Evolutionary conservation across 1,140 invertebrate species (phyloP), one percentile per base, ranked within the genome.

Genomic region (Phymorhynchus buccinoides): DNA sequence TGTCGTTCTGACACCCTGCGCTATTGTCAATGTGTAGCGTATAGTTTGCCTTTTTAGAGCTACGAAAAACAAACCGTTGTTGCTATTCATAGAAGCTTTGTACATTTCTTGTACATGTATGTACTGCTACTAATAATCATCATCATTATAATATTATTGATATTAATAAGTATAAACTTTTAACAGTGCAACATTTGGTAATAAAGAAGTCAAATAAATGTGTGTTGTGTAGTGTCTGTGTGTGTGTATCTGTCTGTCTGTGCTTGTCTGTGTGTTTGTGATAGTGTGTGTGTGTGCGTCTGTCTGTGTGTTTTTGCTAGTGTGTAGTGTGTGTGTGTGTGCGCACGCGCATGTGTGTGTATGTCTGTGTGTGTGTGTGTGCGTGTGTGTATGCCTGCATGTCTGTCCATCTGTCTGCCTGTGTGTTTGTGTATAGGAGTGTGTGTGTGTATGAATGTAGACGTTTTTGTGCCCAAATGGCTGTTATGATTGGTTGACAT

Each of bases 61-160:
- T 9, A 27, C 39, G 39, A 37, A 75, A 37, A 37, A 6, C 16
- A 12, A 4, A 22, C 22, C 14, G 39, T 18, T 78, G 75, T 44
- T 39, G 14, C 41, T 44, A 9, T 68, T 71, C 41, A 35, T 83
- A 83, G 81, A n/a, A 83, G 56, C 66, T 62, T 32, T 83, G 81
- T 83, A 83, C 71, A 83, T 71, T 83, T 56, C 44, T 71, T 83
- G 81, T 83, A 82, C 48, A 83, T 83, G 81, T 83, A 82, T 35
- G 73, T 83, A 71, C 30, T 83, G 44, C 81, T 83, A 41, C 71
- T 71, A 68, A 41, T 78, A 78, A 56, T 42, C 66, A n/a, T n/a
- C n/a, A n/a, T n/a, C n/a, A n/a, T n/a, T n/a, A n/a, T n/a, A n/a
- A n/a, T n/a, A n/a, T n/a, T n/a, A n/a, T n/a, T n/a, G n/a, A n/a